phyloP scores from a whole-genome alignment of 2,888 invertebrate species.

The Cloeon dipterum region DNA sequence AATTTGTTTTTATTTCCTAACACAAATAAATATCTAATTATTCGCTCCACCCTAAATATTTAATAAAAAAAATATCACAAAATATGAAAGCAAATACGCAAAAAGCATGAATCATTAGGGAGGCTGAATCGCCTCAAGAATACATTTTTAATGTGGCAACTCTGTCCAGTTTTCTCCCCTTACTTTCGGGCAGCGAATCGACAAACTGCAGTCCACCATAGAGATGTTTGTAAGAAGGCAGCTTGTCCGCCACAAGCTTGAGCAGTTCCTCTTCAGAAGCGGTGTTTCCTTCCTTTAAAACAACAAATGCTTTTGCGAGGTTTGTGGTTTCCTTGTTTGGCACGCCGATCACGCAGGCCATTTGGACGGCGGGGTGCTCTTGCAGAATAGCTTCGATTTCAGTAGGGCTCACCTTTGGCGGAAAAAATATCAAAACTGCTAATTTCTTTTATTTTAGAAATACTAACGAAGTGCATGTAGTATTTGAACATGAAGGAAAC shows the following conservation, averaged over 20 bases:
- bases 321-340: slow-evolving; percentile 1
- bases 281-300: not conserved
- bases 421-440: too few relatives aligned
- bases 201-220: not conserved
- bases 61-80: too few relatives aligned
- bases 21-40: too few relatives aligned
- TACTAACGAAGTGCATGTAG: too few relatives aligned
- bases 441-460: too few relatives aligned
- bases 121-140: too few relatives aligned
- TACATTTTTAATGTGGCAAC: too few relatives aligned
- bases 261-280: slow-evolving; percentile 3
- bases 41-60: too few relatives aligned
- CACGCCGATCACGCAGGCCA: slow-evolving; percentile 1
- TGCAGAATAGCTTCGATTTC: slow-evolving; percentile 2
- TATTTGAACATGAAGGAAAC: too few relatives aligned
- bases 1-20: too few relatives aligned
- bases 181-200: not conserved
- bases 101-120: too few relatives aligned
- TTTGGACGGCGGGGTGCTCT: slow-evolving; percentile 2
- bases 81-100: too few relatives aligned
- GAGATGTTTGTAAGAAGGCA: not conserved
- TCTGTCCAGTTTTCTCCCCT: not conserved
- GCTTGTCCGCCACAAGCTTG: not conserved
- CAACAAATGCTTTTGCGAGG: not conserved
- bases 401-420: slow-evolving; percentile 2